A percentile compares a stretch with the other conserved stretches of the same genome.
These are phyloP conservation scores for Xenopus borealis DNA, from an alignment of 2,113 vertebrate genomes.

Conservation along the genomic window DNA sequence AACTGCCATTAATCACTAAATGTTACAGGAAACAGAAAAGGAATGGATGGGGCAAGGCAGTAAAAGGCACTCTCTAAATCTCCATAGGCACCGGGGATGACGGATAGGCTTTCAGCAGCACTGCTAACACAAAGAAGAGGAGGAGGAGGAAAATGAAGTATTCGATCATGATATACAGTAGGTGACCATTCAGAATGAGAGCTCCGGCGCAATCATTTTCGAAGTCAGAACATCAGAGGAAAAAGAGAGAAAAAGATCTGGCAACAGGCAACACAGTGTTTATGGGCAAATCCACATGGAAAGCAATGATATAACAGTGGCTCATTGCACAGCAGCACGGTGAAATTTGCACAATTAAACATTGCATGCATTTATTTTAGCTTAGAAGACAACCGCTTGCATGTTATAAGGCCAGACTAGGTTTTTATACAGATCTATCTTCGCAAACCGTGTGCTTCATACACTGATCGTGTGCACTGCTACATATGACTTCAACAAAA, in stretches of 20 bases:
- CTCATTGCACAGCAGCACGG: no score
- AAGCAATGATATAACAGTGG: background rate
- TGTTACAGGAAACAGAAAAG: constrained; percentile 56
- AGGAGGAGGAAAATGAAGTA: constrained; percentile 46
- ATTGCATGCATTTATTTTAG: no score
- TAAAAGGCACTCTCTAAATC: constrained; percentile 49
- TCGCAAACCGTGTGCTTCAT: no score
- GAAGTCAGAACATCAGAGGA: constrained; percentile 25
- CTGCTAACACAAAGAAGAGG: constrained; percentile 19
- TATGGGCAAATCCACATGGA: background rate
- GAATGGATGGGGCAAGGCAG: constrained; percentile 34
- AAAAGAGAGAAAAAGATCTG: background rate
- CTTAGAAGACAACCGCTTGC: no score
- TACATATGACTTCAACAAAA: no score
- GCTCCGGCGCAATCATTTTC: constrained; percentile 47
- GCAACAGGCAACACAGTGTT: background rate
- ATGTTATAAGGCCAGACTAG: no score
- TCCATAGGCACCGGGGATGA: constrained; percentile 50
- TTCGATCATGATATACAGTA: constrained; percentile 48
- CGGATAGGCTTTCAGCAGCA: constrained; percentile 48
- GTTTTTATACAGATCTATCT: no score
- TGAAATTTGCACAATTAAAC: no score
- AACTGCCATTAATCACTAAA: constrained; percentile 80
- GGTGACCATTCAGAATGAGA: constrained; percentile 51
- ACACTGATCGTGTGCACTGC: no score